Evolutionary conservation across 2,113 vertebrate species (phyloP).

Genomic region (Ranitomeya imitator): DNA sequence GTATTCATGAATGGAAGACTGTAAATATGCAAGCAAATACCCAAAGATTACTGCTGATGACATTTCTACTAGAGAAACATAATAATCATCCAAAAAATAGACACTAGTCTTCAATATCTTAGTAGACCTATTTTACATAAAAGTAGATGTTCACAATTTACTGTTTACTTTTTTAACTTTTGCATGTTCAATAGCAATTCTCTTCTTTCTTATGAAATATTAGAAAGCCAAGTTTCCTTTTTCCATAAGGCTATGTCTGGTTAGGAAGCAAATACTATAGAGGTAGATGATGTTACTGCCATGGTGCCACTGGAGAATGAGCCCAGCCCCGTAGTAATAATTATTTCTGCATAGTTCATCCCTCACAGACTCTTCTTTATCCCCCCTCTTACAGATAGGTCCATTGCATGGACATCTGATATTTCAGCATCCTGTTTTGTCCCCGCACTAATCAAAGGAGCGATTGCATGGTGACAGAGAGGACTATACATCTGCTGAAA

Average conservation of each 20-base stretch:
- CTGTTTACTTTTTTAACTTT: background rate
- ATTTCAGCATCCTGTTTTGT: no score
- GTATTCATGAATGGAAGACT: background rate
- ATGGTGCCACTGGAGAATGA: no score
- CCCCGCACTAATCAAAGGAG: no score
- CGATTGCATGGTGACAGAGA: no score
- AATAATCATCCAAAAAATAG: background rate
- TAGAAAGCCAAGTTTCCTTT: background rate
- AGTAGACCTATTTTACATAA: background rate
- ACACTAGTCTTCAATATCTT: background rate
- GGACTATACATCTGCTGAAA: no score
- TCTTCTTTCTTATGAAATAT: background rate
- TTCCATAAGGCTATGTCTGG: background rate
- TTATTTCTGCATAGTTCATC: no score
- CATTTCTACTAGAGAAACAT: background rate
- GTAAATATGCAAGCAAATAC: background rate
- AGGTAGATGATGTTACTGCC: background rate
- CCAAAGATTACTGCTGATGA: slow-evolving; percentile 11
- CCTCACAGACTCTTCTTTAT: no score
- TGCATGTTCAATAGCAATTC: background rate
- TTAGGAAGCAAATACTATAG: background rate
- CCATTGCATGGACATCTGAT: no score
- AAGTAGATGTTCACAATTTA: background rate
- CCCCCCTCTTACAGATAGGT: no score
- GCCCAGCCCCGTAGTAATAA: no score